These are phyloP conservation scores for Amiota minor DNA, from an alignment of 2,888 invertebrate genomes.

Conservation along the genomic window DNA sequence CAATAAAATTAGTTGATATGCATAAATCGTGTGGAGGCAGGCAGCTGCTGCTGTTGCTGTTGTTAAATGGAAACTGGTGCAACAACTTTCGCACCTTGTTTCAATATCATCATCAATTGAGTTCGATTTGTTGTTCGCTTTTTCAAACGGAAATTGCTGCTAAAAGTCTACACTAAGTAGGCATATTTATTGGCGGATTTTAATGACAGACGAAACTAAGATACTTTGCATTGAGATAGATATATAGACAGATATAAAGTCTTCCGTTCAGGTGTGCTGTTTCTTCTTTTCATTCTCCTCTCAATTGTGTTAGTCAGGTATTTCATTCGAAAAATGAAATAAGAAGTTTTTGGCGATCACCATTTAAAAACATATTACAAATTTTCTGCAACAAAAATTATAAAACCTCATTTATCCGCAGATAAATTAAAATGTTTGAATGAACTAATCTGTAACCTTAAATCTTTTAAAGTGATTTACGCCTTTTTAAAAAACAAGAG, in stretches of 20 bases:
- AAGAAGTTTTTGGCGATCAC: slow-evolving; percentile 13
- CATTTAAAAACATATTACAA: neutral
- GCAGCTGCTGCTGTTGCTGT: slow-evolving; percentile 1
- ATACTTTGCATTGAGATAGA: neutral
- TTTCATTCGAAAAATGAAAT: neutral
- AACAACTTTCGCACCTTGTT: slow-evolving; percentile 4
- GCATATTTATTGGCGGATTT: slow-evolving; percentile 15
- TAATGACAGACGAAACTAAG: slow-evolving; percentile 1
- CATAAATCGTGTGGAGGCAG: neutral
- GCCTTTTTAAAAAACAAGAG: too few relatives aligned
- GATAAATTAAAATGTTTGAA: too few relatives aligned
- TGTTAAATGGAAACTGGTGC: slow-evolving; percentile 12
- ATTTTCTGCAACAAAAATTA: neutral
- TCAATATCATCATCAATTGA: neutral
- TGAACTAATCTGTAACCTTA: too few relatives aligned
- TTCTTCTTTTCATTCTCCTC: neutral
- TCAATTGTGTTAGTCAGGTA: neutral
- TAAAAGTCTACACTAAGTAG: slow-evolving; percentile 15
- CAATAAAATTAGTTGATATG: slow-evolving; percentile 14
- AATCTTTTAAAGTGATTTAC: too few relatives aligned
- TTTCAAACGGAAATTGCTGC: slow-evolving; percentile 15
- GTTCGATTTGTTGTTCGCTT: neutral
- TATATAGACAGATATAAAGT: slow-evolving; percentile 12
- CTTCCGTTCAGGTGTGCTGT: slow-evolving; percentile 21
- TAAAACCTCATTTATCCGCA: too few relatives aligned